A percentile compares a stretch with the other conserved stretches of the same genome.
These are phyloP conservation scores for Tipula vernalis DNA, from an alignment of 2,888 invertebrate genomes.

Conservation along the genomic window DNA sequence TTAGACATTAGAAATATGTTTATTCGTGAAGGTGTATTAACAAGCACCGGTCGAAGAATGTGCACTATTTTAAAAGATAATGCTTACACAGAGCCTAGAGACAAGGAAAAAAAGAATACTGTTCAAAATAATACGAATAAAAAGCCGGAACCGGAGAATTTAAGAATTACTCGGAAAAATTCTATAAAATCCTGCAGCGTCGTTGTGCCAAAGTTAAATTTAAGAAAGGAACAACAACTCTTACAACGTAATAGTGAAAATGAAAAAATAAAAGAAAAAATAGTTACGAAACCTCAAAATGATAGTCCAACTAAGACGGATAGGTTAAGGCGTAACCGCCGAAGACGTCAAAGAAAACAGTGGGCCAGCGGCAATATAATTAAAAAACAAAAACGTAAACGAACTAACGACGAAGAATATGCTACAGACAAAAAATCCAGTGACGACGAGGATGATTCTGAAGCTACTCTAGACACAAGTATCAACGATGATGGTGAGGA, in stretches of 20 bases:
- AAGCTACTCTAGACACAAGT: background rate
- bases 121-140: background rate
- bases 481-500: slow-evolving; percentile 12
- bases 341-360: background rate
- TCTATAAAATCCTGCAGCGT: background rate
- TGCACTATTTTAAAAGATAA: slow-evolving; percentile 39
- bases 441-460: background rate
- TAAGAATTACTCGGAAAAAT: background rate
- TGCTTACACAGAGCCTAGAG: background rate
- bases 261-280: background rate
- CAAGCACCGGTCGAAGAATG: slow-evolving; percentile 45
- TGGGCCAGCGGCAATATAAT: background rate
- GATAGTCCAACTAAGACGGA: background rate
- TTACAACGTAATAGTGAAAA: slow-evolving; percentile 6
- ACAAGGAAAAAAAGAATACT: background rate
- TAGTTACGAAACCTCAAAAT: background rate
- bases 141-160: background rate
- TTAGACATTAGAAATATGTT: slow-evolving; percentile 54
- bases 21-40: slow-evolving; percentile 44
- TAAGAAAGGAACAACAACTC: slow-evolving; percentile 11
- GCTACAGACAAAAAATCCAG: background rate
- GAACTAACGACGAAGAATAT: background rate
- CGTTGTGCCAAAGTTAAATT: background rate
- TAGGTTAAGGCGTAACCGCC: background rate
- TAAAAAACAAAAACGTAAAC: background rate